These are phyloP conservation scores for Neoitamus cyanurus DNA, from an alignment of 2,888 invertebrate genomes.

Conservation along the genomic window DNA sequence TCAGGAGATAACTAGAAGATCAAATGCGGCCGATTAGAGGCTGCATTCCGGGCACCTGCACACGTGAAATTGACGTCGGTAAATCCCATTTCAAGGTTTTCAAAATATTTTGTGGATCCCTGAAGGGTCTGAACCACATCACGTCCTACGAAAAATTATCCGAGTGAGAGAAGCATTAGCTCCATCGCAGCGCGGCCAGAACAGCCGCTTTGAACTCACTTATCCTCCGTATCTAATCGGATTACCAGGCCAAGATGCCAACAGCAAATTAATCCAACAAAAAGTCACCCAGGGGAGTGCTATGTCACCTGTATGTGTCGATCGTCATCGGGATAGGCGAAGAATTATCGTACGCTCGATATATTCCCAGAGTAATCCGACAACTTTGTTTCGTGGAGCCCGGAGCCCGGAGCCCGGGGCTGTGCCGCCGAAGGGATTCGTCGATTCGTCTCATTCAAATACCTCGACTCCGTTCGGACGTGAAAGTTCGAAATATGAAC, in stretches of 20 bases:
- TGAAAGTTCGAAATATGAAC: not conserved
- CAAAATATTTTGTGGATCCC: not conserved
- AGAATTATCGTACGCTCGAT: conserved; percentile 13
- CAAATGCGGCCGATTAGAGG: not conserved
- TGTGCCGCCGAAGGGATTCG: not conserved
- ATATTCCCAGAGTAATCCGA: not conserved
- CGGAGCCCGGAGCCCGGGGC: not conserved
- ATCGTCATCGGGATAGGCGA: conserved; percentile 2
- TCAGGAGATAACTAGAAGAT: not conserved
- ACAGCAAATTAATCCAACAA: not conserved
- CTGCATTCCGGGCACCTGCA: not conserved
- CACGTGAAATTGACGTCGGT: not conserved
- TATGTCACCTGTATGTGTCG: not conserved
- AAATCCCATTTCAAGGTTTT: conserved; percentile 30
- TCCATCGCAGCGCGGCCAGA: not conserved
- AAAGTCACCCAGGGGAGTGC: not conserved
- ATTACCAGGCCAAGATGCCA: conserved; percentile 26
- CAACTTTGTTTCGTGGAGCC: not conserved
- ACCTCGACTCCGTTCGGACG: not conserved
- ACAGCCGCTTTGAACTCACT: conserved; percentile 3
- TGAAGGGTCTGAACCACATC: not conserved
- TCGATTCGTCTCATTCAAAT: not conserved
- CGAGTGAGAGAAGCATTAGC: not conserved
- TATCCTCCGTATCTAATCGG: conserved; percentile 19
- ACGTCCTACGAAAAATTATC: not conserved